Base-by-base conservation (phyloP, 2,888 invertebrate species). In the Eupeodes latifasciatus region DNA sequence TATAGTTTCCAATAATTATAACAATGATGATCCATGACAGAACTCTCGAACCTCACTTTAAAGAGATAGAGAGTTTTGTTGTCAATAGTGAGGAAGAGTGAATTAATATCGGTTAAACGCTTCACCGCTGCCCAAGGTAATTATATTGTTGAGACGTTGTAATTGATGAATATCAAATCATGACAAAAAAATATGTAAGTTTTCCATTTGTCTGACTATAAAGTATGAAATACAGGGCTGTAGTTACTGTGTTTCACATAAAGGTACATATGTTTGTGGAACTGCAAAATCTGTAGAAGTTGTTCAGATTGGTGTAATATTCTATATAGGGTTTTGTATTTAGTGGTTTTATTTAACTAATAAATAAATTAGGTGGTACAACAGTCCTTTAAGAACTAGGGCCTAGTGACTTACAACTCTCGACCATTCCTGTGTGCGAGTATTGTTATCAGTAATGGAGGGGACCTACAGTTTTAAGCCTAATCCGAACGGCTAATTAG, bases 41-140 rank as follows among this genome's bases (percentile, higher is more conserved):
- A 6, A 59, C n/a, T 76, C n/a, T 76, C 34, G 19, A 66, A 72
- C 51, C 44, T 84, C 66, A 27, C 27, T 57, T 10, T 64, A 36
- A 40, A 40, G 40, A 40, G 51, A 11, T 53, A 40, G 49, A 51
- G 64, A 72, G 34, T 51, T 49, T 19, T 14, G 34, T n/a, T 4
- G 16, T 74, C 55, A 57, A 40, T 55, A 75, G 11, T 10, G 16
- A 72, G 67, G 69, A 74, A 84, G 69, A 88, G 80, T 77, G 61
- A 40, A 76, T 72, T 77, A 72, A 88, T 88, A 62, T 84, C 84
- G 62, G 75, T 88, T 81, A 85, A 88, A 81, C 64, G 88, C 74
- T 81, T 81, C 77, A 81, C 88, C 75, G 85, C 77, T 88, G 75
- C 57, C 72, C 49, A 59, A 76, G 61, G 47, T 88, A 88, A 88